A percentile compares a stretch with the other conserved stretches of the same genome.
Conservation (phyloP, 23 tunicate species). For the Styela clava region DNA sequence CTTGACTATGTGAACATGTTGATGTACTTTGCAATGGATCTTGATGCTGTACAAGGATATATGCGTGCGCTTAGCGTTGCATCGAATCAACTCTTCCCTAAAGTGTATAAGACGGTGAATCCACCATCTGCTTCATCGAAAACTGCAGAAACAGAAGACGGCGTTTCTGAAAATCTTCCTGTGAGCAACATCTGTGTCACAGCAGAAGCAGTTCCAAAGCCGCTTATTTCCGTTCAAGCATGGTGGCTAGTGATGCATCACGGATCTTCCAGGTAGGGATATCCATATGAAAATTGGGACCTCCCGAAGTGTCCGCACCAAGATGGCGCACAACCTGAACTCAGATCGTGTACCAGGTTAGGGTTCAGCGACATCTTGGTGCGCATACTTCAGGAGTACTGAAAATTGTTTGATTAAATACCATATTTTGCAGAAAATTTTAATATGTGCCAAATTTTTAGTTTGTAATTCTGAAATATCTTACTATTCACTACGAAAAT, state of each 20-base stretch:
- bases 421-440: no score
- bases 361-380: no score
- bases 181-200: background rate
- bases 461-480: no score
- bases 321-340: no score
- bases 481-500: no score
- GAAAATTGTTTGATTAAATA: no score
- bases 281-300: no score
- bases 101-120: slow-evolving; percentile 23
- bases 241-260: slow-evolving; percentile 91
- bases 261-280: slow-evolving; percentile 69
- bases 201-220: slow-evolving; percentile 51
- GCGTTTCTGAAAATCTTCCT: background rate
- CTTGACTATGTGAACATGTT: slow-evolving; percentile 87
- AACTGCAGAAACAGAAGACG: background rate
- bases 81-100: slow-evolving; percentile 55
- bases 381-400: no score
- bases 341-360: no score
- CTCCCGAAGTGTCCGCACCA: no score
- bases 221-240: slow-evolving; percentile 29
- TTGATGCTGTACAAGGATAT: slow-evolving; percentile 35
- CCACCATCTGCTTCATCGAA: slow-evolving; percentile 17
- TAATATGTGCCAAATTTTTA: no score
- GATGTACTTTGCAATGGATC: slow-evolving; percentile 84
- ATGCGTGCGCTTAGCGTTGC: slow-evolving; percentile 67